These are phyloP conservation scores for Pegea sp. DNA, from an alignment of 23 tunicate species.

Conservation along the genomic window DNA sequence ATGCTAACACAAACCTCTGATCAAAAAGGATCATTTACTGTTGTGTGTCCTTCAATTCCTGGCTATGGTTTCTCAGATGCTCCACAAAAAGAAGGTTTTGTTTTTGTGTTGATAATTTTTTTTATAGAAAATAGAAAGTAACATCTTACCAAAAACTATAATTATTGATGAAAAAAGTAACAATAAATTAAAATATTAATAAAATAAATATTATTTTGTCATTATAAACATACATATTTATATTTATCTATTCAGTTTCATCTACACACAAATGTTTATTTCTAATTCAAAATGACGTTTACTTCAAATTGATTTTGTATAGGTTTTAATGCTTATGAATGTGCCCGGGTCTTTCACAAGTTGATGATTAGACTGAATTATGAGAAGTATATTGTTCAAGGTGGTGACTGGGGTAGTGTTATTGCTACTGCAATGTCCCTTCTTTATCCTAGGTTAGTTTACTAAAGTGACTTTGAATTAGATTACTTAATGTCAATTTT, in stretches of 20 bases:
- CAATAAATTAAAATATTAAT: too few species aligned
- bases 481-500: too few species aligned
- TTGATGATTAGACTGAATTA: conserved; percentile 65
- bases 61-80: conserved; percentile 89
- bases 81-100: conserved; percentile 51
- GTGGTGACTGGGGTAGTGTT: conserved; percentile 79
- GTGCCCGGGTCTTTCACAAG: conserved; percentile 80
- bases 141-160: too few species aligned
- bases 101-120: too few species aligned
- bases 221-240: too few species aligned
- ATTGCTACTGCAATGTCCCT: conserved; percentile 28
- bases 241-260: too few species aligned
- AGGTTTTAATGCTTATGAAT: conserved; percentile 44
- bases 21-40: conserved; percentile 29
- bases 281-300: too few species aligned
- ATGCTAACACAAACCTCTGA: conserved; percentile 31
- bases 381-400: conserved; percentile 56
- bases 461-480: too few species aligned
- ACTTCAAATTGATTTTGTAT: conserved; percentile 2
- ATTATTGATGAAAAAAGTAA: too few species aligned
- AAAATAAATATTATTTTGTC: too few species aligned
- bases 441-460: conserved; percentile 56
- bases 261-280: too few species aligned
- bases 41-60: conserved; percentile 74
- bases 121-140: too few species aligned